A percentile compares a stretch with the other conserved stretches of the same genome.
These are phyloP conservation scores for Microctenopoma lineatum DNA, from an alignment of 2,797 vertebrate genomes.

Conservation along the genomic window DNA sequence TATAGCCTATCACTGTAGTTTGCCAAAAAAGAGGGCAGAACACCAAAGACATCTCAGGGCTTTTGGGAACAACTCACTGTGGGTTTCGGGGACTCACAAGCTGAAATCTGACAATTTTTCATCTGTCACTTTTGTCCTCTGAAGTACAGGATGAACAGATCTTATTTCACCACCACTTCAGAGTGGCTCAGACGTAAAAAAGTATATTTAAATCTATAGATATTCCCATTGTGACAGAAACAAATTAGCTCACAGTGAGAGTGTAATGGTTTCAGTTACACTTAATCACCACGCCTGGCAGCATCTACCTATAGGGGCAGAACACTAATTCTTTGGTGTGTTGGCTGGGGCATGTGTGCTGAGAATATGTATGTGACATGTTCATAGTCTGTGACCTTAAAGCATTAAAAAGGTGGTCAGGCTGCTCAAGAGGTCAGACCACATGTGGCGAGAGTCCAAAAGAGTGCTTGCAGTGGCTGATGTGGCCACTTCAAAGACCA, in stretches of 20 bases:
- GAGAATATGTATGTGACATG: slow-evolving; percentile 29
- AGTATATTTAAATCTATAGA: slow-evolving; percentile 3
- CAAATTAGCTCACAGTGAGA: slow-evolving; percentile 40
- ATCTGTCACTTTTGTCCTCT: slow-evolving; percentile 44
- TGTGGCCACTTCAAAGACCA: slow-evolving; percentile 79
- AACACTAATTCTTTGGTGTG: slow-evolving; percentile 20
- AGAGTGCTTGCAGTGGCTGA: slow-evolving; percentile 62
- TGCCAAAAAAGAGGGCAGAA: slow-evolving; percentile 21
- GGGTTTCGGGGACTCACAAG: slow-evolving; percentile 46
- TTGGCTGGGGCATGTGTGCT: background rate
- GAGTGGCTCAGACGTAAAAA: background rate
- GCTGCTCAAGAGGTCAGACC: slow-evolving; percentile 64
- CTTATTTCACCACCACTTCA: slow-evolving; percentile 47
- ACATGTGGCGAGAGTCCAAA: slow-evolving; percentile 72
- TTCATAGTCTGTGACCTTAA: slow-evolving; percentile 62
- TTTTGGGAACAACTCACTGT: slow-evolving; percentile 31
- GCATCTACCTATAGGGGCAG: slow-evolving; percentile 35
- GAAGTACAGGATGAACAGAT: slow-evolving; percentile 35
- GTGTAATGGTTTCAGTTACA: slow-evolving; percentile 26
- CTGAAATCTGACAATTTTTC: slow-evolving; percentile 49
- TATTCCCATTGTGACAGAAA: slow-evolving; percentile 26
- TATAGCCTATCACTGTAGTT: slow-evolving; percentile 29
- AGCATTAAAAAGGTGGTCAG: slow-evolving; percentile 49
- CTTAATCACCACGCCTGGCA: slow-evolving; percentile 25
- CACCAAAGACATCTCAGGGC: slow-evolving; percentile 22